Percentiles rank a stretch among this genome's conserved stretches.
Evolutionary conservation across 2,888 invertebrate species (phyloP).

Genomic region (Gastrophysa polygoni): DNA sequence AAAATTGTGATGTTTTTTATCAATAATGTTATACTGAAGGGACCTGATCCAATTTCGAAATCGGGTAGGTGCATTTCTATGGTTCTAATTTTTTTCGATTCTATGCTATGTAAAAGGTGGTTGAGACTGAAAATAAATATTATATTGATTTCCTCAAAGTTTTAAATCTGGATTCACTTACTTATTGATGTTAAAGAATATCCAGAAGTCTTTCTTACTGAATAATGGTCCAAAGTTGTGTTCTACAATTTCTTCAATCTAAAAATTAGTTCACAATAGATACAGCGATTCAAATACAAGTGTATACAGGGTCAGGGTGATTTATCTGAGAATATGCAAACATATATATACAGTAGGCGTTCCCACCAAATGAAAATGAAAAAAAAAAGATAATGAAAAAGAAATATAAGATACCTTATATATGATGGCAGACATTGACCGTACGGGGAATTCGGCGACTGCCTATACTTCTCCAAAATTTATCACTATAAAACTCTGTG

Average conservation of each 20-base stretch:
- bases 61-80: constrained; percentile 45
- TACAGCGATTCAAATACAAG: too few species aligned
- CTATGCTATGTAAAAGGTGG: constrained; percentile 12
- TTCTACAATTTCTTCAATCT: constrained; percentile 54
- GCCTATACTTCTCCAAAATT: too few species aligned
- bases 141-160: not conserved
- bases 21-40: constrained; percentile 46
- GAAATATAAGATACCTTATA: too few species aligned
- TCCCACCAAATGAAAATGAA: too few species aligned
- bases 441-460: too few species aligned
- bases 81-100: constrained; percentile 10
- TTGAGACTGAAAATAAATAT: constrained; percentile 18
- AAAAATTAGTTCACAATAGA: constrained; percentile 25
- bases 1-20: constrained; percentile 50
- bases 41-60: constrained; percentile 42
- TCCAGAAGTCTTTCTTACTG: constrained; percentile 56
- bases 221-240: constrained; percentile 50
- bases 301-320: not conserved
- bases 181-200: constrained; percentile 54
- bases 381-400: too few species aligned
- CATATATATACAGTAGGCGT: too few species aligned
- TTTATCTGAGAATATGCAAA: too few species aligned
- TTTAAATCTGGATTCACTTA: constrained; percentile 48
- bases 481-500: too few species aligned
- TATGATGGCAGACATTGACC: too few species aligned